A percentile compares a stretch with the other conserved stretches of the same genome.
These are phyloP conservation scores for Celastrina argiolus DNA, from an alignment of 2,888 invertebrate genomes.

Conservation along the genomic window DNA sequence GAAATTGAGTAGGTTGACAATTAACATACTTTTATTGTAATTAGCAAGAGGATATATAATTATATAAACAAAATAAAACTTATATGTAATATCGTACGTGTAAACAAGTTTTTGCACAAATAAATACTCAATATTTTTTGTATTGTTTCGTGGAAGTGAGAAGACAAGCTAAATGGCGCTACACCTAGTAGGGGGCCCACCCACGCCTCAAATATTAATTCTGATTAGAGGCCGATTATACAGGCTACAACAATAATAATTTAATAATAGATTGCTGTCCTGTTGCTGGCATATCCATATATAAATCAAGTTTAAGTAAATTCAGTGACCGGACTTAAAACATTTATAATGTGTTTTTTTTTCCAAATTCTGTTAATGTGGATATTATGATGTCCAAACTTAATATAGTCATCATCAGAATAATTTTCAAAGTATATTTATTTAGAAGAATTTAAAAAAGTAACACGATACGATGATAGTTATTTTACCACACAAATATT, in stretches of 20 bases:
- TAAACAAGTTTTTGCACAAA: background rate
- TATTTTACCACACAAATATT: background rate
- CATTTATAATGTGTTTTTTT: no score
- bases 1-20: no score
- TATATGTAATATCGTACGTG: background rate
- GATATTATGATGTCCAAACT: no score
- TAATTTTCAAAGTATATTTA: no score
- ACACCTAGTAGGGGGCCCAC: background rate
- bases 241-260: slow-evolving; percentile 5
- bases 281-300: background rate
- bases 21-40: background rate
- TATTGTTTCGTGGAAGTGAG: background rate
- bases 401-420: no score
- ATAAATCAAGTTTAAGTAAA: background rate
- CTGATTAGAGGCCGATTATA: background rate
- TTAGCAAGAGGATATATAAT: background rate
- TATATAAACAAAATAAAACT: background rate
- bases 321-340: background rate
- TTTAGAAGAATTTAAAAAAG: no score
- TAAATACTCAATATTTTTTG: background rate
- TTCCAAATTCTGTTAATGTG: no score
- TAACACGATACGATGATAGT: no score
- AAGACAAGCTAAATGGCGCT: no score
- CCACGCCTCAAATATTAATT: background rate
- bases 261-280: background rate